Percentiles rank a stretch among this genome's conserved stretches.
Conservation (phyloP, 2,113 vertebrate species). For the Odocoileus hemionus region DNA sequence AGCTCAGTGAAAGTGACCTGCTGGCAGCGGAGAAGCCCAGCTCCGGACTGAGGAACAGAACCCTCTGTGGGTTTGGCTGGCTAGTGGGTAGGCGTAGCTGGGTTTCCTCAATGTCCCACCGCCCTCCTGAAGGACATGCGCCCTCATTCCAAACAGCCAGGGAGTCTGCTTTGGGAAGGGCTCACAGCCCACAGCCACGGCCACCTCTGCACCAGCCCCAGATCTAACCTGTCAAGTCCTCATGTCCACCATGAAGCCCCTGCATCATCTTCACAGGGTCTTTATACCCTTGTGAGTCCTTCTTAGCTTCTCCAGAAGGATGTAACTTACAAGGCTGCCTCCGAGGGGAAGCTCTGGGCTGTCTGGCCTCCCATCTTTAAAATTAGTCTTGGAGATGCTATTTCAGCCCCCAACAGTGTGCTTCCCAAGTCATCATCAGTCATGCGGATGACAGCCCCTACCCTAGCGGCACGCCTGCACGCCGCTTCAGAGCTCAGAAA, state of each 20-base stretch:
- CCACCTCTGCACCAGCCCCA: not conserved
- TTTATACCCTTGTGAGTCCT: not conserved
- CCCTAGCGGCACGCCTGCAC: accelerated
- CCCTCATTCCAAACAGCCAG: not conserved
- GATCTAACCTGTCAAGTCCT: not conserved
- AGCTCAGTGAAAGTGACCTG: not conserved
- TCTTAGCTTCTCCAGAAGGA: not conserved
- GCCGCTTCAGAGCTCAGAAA: not conserved
- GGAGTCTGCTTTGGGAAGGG: not conserved
- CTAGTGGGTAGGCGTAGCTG: not conserved
- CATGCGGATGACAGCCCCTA: not conserved
- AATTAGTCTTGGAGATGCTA: not conserved
- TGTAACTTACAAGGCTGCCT: not conserved
- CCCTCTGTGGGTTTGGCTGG: not conserved
- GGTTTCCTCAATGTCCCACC: not conserved
- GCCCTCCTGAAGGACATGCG: not conserved
- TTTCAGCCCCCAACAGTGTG: not conserved
- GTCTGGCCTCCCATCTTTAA: not conserved
- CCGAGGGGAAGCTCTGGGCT: not conserved
- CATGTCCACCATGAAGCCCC: not conserved
- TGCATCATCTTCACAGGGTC: not conserved
- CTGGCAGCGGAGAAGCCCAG: not conserved
- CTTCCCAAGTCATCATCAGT: not conserved
- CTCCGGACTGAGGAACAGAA: not conserved
- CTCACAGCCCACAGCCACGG: not conserved